phyloP scores from a whole-genome alignment of 2,888 invertebrate genomes.

The Dicyrtoma fusca region DNA sequence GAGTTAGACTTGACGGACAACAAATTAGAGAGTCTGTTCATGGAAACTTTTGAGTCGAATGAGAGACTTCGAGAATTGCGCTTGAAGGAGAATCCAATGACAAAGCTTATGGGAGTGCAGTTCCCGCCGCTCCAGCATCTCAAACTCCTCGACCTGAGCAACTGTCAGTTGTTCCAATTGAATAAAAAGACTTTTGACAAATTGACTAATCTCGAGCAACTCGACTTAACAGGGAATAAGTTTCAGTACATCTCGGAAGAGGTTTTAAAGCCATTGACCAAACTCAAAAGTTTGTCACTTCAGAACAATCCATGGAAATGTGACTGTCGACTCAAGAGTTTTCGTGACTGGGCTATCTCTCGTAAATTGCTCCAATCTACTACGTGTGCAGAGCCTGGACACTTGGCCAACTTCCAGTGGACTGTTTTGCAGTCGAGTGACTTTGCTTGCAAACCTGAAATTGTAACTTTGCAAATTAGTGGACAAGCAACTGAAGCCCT shows the following conservation, averaged over 20 bases:
- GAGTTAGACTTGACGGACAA: slow-evolving; percentile 49
- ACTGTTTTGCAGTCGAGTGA: slow-evolving; percentile 73
- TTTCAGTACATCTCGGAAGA: slow-evolving; percentile 71
- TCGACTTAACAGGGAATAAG: slow-evolving; percentile 80
- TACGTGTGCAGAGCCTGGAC: slow-evolving; percentile 71
- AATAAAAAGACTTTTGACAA: slow-evolving; percentile 77
- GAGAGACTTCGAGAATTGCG: slow-evolving; percentile 43
- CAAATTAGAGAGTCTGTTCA: slow-evolving; percentile 37
- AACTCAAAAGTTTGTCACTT: slow-evolving; percentile 77
- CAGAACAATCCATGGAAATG: slow-evolving; percentile 90
- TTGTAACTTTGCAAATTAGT: slow-evolving; percentile 59
- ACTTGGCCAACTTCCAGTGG: slow-evolving; percentile 74
- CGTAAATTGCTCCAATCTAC: slow-evolving; percentile 77
- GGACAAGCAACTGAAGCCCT: slow-evolving; percentile 50
- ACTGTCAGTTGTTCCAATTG: slow-evolving; percentile 75
- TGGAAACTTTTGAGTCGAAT: slow-evolving; percentile 48
- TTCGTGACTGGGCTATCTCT: slow-evolving; percentile 80
- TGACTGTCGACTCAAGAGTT: slow-evolving; percentile 81
- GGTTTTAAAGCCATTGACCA: slow-evolving; percentile 67
- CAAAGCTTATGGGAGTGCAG: slow-evolving; percentile 61
- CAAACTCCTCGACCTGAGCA: slow-evolving; percentile 76
- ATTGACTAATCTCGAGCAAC: slow-evolving; percentile 71
- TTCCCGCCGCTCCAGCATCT: slow-evolving; percentile 82
- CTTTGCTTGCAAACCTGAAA: slow-evolving; percentile 81
- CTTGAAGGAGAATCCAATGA: slow-evolving; percentile 44